Conservation (phyloP, 2,888 invertebrate genomes). For the Drosophila macrospina region DNA sequence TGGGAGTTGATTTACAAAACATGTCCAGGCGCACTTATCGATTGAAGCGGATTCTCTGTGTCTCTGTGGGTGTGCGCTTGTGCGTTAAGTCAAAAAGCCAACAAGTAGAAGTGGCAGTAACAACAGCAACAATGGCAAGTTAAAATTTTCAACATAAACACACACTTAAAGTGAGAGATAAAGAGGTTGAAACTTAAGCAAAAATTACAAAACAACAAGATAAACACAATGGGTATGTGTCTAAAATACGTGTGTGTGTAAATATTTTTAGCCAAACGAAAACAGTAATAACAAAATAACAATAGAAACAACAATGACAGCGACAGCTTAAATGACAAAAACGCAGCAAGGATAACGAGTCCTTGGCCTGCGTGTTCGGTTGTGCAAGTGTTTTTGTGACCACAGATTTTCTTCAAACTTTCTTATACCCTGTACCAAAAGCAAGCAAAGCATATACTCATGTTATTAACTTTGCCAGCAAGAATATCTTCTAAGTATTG, state of each 20-base stretch:
- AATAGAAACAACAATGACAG: slow-evolving; percentile 12
- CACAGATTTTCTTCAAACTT: slow-evolving; percentile 18
- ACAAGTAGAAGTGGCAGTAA: slow-evolving; percentile 42
- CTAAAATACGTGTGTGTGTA: slow-evolving; percentile 15
- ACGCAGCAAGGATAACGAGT: slow-evolving; percentile 36
- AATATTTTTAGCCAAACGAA: slow-evolving; percentile 38
- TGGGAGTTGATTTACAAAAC: slow-evolving; percentile 48
- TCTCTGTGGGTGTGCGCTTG: slow-evolving; percentile 5
- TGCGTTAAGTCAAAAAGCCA: slow-evolving; percentile 41
- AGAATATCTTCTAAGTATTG: not conserved
- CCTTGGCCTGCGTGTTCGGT: slow-evolving; percentile 35
- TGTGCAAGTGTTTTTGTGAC: slow-evolving; percentile 7
- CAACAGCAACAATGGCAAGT: slow-evolving; percentile 41
- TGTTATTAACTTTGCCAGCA: not conserved
- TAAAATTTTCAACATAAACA: slow-evolving; percentile 49
- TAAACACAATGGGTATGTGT: slow-evolving; percentile 22
- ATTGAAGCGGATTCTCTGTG: slow-evolving; percentile 23
- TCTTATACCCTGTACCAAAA: not conserved
- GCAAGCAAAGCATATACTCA: not conserved
- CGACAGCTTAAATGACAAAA: slow-evolving; percentile 36
- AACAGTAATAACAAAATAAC: slow-evolving; percentile 33
- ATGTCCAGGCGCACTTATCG: slow-evolving; percentile 37
- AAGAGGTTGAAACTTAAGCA: slow-evolving; percentile 37
- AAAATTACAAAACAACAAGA: slow-evolving; percentile 49
- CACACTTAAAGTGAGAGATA: slow-evolving; percentile 36